Evolutionary conservation across 2,113 vertebrate genomes (phyloP), one percentile per base, ranked within the genome.

Genomic region (Pavo muticus): DNA sequence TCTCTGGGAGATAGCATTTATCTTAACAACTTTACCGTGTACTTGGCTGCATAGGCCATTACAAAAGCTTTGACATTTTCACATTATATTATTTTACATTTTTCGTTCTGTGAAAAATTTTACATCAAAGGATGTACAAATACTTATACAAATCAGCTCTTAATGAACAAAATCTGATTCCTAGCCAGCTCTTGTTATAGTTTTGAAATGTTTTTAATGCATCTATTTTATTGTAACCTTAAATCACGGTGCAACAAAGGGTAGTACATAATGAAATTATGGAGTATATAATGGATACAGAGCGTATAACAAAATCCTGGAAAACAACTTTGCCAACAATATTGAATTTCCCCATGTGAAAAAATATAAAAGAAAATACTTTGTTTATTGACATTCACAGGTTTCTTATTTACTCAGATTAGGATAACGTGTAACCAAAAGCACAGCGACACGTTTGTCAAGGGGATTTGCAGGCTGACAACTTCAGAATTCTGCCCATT

Each of bases 31-130:
- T 77, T 48, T 84, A 37, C 73, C 37, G 74, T 52, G n/a, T 57
- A 84, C 14, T 88, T 92, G 76, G 73, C 74, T 79, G 35, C 54
- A 57, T 1, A 61, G 61, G 27, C 15, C 30, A 78, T 40, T 79
- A 70, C 48, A 88, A 93, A 88, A 78, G 12, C 87, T 84, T 61
- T 81, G 18, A 11, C 32, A 75, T 78, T 94, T 91, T 16, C 61
- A 54, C 30, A 14, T 61, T 71, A 71, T 88, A 59, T 67, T 74
- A 85, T 78, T 77, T 88, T 13, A 42, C 35, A 14, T 10, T n/a
- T 93, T 95, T 77, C 86, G 42, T 40, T 18, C 23, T 21, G 10
- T 64, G 60, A 91, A 94, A 84, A 73, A 79, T 9, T 69, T 61
- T 91, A 81, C 60, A 71, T 57, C 67, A 77, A 73, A 75, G 35